phyloP scores from a whole-genome alignment of 2,797 vertebrate genomes.

The Cacajao melanocephalus region DNA sequence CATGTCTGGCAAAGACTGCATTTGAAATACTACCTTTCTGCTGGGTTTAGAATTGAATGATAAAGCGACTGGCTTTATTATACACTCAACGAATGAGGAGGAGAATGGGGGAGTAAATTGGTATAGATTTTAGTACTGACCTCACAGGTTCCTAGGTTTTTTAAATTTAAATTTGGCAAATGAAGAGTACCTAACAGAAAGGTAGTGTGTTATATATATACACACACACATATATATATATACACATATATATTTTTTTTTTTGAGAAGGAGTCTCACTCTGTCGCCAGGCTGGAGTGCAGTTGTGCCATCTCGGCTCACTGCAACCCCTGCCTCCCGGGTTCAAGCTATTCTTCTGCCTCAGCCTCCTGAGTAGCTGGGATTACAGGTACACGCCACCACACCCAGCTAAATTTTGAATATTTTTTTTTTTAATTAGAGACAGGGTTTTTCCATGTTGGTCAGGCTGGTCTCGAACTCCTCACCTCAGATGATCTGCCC shows the following conservation, averaged over 20 bases:
- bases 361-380: not conserved
- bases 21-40: not conserved
- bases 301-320: not conserved
- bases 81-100: not conserved
- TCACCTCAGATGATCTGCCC: no score
- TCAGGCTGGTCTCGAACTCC: no score
- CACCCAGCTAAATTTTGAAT: no score
- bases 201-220: not conserved
- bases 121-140: not conserved
- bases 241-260: no score
- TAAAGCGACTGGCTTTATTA: not conserved
- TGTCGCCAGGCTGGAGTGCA: not conserved
- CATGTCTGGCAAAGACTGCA: not conserved
- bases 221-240: no score
- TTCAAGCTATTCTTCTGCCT: no score
- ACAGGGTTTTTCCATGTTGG: no score
- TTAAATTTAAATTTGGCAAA: conserved; percentile 25
- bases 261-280: not conserved
- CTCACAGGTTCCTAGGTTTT: not conserved
- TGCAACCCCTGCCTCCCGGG: not conserved
- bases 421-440: no score
- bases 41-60: not conserved
- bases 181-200: not conserved
- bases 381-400: not conserved
- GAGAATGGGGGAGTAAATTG: not conserved